These are phyloP conservation scores for Mus spretus DNA, from an alignment of 2,797 vertebrate species.

Conservation along the genomic window DNA sequence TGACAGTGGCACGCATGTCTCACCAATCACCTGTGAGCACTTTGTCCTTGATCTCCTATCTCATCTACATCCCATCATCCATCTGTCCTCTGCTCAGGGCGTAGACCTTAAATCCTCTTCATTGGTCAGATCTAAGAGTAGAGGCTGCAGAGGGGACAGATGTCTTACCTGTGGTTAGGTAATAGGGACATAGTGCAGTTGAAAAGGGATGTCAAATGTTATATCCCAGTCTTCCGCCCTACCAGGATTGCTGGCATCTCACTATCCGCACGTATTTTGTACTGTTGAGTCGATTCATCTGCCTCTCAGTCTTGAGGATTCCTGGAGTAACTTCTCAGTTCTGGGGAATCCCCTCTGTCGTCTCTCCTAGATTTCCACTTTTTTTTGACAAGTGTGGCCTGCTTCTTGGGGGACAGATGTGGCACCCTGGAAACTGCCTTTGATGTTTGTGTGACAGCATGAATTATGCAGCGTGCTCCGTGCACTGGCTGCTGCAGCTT, in stretches of 20 bases:
- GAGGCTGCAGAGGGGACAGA: not conserved
- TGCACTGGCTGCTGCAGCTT: fast-evolving
- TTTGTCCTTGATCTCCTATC: not conserved
- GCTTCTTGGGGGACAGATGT: not conserved
- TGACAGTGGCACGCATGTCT: fast-evolving
- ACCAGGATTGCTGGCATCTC: fast-evolving
- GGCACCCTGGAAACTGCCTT: fast-evolving
- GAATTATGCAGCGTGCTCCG: not conserved
- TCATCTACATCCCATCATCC: fast-evolving
- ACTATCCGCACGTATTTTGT: fast-evolving
- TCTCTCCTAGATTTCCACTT: not conserved
- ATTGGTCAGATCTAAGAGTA: not conserved
- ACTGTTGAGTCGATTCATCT: not conserved
- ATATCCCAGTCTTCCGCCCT: fast-evolving
- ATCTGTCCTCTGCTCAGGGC: not conserved
- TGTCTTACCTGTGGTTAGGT: fast-evolving
- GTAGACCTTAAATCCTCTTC: not conserved
- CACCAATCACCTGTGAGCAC: fast-evolving
- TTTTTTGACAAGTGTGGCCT: not conserved
- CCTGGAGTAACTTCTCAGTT: not conserved
- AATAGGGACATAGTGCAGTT: not conserved
- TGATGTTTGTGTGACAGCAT: fast-evolving
- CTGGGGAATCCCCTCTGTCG: not conserved
- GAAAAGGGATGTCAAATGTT: fast-evolving
- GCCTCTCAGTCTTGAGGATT: not conserved